Conservation (phyloP, 2,797 vertebrate genomes). For the Leuciscus waleckii region DNA sequence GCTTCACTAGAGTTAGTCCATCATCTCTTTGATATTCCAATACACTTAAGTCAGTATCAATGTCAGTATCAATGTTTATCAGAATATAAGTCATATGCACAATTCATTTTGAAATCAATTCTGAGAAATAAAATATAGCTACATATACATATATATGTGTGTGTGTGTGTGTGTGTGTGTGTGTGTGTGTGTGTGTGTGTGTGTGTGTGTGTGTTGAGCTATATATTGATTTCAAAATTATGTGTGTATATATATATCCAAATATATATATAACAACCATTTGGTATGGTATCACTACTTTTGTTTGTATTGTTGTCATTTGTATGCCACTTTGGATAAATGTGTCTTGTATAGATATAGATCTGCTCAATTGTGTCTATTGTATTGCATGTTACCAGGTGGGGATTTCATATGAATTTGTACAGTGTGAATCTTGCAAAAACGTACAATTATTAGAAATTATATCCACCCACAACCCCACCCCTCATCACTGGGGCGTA, state of each 20-base stretch:
- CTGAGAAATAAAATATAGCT: no score
- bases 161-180: no score
- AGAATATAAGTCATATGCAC: neutral
- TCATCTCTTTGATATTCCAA: constrained; percentile 10
- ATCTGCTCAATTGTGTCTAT: neutral
- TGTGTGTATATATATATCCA: no score
- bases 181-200: no score
- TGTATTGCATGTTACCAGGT: neutral
- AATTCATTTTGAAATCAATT: neutral
- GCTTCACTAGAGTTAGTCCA: constrained; percentile 21
- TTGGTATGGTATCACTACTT: neutral
- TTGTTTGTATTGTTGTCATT: neutral
- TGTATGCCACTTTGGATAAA: neutral
- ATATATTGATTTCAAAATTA: no score
- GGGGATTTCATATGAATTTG: neutral
- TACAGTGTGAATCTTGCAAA: neutral
- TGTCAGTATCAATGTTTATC: neutral
- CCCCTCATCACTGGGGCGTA: neutral
- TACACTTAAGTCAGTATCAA: constrained; percentile 1
- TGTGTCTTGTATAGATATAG: neutral
- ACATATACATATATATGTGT: no score
- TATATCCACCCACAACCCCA: neutral
- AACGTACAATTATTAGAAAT: neutral
- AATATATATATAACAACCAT: no score
- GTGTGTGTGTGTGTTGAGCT: no score